Base-by-base conservation (phyloP, 2,888 invertebrate genomes). In the Adelphocoris suturalis region DNA sequence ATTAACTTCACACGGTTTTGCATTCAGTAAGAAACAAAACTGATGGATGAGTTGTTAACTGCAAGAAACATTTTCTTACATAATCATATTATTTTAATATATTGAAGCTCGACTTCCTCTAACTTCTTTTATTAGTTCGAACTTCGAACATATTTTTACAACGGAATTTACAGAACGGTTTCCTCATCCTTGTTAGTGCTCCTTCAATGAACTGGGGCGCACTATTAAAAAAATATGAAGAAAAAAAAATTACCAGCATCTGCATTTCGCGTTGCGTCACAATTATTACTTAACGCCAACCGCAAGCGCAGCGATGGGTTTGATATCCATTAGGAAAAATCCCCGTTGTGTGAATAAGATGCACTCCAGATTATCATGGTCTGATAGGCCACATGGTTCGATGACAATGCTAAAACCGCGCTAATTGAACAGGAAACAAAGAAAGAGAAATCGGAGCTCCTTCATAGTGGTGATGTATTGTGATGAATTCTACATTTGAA, bases 351-450 rank as follows among this genome's bases (percentile, higher is more conserved):
- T 68, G 68, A 68, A 68, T 68, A 68, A 68, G 68, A 68, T 68
- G 68, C 27, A 68, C 23, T 23, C 13, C 12, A 19, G 68, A 68
- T 68, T 68, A 68, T 7, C 68, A 68, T 68, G 68, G 68, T 68
- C 68, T 68, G 68, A 68, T 68, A 27, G 27, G 23, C 68, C 68
- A 68, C 68, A 68, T 68, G 68, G 68, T 68, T 68, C 68, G 68
- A 68, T 27, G 68, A 68, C 68, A 68, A 68, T 68, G 68, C 68
- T 68, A 19, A 12, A 68, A 27, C 23, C 19, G 12, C n/a, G 68
- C 23, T 68, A 68, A 68, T 68, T 68, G 68, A 68, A 68, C 68
- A 68, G 68, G 68, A 68, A 68, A 68, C 23, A 68, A 68, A 68
- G 19, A 13, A 68, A 68, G 68, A 68, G 68, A 68, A 68, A 68